These are phyloP conservation scores for Coracias cyanogaster DNA, from an alignment of 2,797 vertebrate species.

Conservation along the genomic window DNA sequence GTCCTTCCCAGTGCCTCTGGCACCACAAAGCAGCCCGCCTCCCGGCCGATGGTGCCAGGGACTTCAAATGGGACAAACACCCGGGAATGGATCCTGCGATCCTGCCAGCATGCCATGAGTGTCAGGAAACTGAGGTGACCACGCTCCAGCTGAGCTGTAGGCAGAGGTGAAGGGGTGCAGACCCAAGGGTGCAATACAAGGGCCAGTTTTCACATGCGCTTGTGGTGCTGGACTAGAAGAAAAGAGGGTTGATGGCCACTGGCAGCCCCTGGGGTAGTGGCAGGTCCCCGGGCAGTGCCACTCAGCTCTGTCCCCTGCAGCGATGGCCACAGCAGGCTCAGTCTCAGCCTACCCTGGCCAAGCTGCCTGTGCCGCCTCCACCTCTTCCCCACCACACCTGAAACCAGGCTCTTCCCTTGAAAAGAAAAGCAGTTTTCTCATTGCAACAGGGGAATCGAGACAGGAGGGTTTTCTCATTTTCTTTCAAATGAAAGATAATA, in stretches of 20 bases:
- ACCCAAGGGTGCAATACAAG: background rate
- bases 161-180: background rate
- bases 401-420: background rate
- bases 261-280: background rate
- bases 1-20: background rate
- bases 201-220: no score
- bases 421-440: background rate
- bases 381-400: background rate
- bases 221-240: background rate
- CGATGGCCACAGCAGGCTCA: accelerated
- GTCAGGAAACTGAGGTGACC: background rate
- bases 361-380: background rate
- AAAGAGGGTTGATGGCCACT: background rate
- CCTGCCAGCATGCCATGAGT: no score
- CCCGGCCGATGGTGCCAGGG: accelerated
- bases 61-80: background rate
- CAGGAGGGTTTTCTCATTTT: background rate
- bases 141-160: background rate
- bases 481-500: background rate
- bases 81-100: background rate
- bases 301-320: accelerated
- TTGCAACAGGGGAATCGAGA: accelerated
- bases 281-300: background rate
- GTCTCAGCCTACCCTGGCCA: no score
- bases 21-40: background rate